Evolutionary conservation across 2,888 invertebrate genomes (phyloP), one percentile per base, ranked within the genome.

Genomic region (Ichneumoninae sp.): DNA sequence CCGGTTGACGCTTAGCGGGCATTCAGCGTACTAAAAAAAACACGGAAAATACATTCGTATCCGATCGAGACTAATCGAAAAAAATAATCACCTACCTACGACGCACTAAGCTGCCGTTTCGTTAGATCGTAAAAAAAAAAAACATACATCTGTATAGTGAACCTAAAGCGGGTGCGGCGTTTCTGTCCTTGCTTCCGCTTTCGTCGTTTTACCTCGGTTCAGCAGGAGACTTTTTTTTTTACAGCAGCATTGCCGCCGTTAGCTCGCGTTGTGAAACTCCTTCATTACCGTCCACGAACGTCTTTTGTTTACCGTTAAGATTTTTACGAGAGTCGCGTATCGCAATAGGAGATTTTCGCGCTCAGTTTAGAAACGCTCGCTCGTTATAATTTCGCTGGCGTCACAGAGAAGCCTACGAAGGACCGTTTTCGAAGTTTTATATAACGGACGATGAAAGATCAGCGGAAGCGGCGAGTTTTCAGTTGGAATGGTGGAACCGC

Each of bases 121-220:
- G 1, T 52, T 40, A 54, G 57, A 77, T 68, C 40, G 40, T 13
- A 44, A 3, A 65, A 52, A 19, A 76, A 44, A 30, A 54, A 66
- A 52, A 16, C 30, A 60, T 57, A 26, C 69, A 19, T 52, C 40
- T 10, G 33, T 44, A 30, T 13, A 44, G 10, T 10, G 44, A 40
- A 8, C 54, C 16, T n/a, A 60, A 30, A 47, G 40, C 71, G 60
- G 47, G 36, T 40, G 47, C 71, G 40, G 30, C 26, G 52, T 77
- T 69, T 77, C 26, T 82, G 75, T 75, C 77, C 81, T 76, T 33
- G 76, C 60, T 77, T 47, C 50, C 72, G 77, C 81, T 77, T 77
- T 77, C 77, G 54, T 57, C 44, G 26, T 30, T 65, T 80, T 75
- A 68, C 62, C 60, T 57, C 62, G 54, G 54, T 60, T 13, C 47